Percentiles rank a stretch among this genome's conserved stretches.
These are phyloP conservation scores for Ctena decussata DNA, from an alignment of 2,888 invertebrate species.

Conservation along the genomic window DNA sequence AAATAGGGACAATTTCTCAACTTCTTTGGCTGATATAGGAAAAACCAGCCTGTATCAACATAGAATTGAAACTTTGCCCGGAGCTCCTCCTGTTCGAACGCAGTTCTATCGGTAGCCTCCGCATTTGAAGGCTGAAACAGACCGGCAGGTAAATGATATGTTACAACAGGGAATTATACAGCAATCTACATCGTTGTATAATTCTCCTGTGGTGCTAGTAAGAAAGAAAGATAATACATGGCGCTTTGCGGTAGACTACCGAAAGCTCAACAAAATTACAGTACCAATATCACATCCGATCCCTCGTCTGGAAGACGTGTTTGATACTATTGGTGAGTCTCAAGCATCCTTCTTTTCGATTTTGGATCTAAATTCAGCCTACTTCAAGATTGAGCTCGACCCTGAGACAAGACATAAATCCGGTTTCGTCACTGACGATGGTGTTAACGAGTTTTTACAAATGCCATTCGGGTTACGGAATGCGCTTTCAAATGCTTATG, in stretches of 20 bases:
- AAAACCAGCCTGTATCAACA: slow-evolving; percentile 33
- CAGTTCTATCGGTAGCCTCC: slow-evolving; percentile 34
- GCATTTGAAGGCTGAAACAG: slow-evolving; percentile 40
- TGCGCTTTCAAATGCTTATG: slow-evolving; percentile 62
- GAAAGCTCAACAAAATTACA: slow-evolving; percentile 41
- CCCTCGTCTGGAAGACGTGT: slow-evolving; percentile 55
- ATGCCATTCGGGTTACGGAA: slow-evolving; percentile 62
- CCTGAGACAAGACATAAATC: slow-evolving; percentile 55
- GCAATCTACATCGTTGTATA: slow-evolving; percentile 48
- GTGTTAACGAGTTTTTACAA: slow-evolving; percentile 46
- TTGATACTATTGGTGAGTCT: slow-evolving; percentile 61
- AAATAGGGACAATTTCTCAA: slow-evolving; percentile 36
- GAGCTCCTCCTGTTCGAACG: slow-evolving; percentile 33
- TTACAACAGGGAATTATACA: slow-evolving; percentile 31
- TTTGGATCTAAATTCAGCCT: slow-evolving; percentile 57
- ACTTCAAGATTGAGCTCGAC: slow-evolving; percentile 53
- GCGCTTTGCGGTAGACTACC: slow-evolving; percentile 57
- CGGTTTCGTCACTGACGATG: slow-evolving; percentile 54
- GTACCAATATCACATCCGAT: slow-evolving; percentile 53
- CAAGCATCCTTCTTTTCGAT: slow-evolving; percentile 51
- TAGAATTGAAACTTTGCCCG: slow-evolving; percentile 53
- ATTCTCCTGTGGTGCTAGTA: slow-evolving; percentile 56
- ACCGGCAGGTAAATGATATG: slow-evolving; percentile 48
- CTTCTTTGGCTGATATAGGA: slow-evolving; percentile 41
- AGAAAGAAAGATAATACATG: slow-evolving; percentile 52